A percentile compares a stretch with the other conserved stretches of the same genome.
Evolutionary conservation across 2,797 vertebrate species (phyloP).

Genomic region (Hoplostethus mediterraneus): DNA sequence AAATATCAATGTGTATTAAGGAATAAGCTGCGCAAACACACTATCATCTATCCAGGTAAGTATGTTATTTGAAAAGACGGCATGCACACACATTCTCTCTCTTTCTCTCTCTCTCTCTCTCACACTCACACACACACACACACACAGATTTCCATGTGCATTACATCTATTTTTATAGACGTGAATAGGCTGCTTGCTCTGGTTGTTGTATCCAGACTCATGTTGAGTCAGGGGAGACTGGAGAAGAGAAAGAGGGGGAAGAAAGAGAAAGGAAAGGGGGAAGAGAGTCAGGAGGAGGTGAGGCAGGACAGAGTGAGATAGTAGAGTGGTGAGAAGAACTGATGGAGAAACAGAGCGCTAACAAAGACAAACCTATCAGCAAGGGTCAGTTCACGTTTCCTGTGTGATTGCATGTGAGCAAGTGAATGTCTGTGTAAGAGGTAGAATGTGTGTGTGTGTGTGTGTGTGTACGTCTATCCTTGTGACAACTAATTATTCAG

Average conservation of each 20-base stretch:
- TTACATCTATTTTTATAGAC: background rate
- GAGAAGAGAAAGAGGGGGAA: background rate
- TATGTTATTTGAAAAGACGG: constrained; percentile 20
- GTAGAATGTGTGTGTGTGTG: constrained; percentile 5
- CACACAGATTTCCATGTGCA: background rate
- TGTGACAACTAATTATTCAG: background rate
- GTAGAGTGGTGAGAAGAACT: background rate
- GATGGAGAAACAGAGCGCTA: background rate
- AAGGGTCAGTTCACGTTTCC: background rate
- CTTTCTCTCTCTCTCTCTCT: too few relatives aligned
- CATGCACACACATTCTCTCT: background rate
- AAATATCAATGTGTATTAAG: constrained; percentile 23
- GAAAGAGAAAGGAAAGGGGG: background rate
- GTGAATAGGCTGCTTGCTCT: background rate
- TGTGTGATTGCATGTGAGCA: background rate
- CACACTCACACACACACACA: too few relatives aligned
- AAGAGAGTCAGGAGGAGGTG: background rate
- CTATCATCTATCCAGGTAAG: constrained; percentile 4
- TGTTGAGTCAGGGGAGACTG: constrained; percentile 6
- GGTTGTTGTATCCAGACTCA: background rate
- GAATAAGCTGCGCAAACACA: background rate
- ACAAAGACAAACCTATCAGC: constrained; percentile 6
- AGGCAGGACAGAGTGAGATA: background rate
- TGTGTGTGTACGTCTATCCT: background rate
- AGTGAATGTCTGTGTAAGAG: background rate